Evolutionary conservation across 2,888 invertebrate genomes (phyloP), one percentile per base, ranked within the genome.

Genomic region (Heliconius ethilla): DNA sequence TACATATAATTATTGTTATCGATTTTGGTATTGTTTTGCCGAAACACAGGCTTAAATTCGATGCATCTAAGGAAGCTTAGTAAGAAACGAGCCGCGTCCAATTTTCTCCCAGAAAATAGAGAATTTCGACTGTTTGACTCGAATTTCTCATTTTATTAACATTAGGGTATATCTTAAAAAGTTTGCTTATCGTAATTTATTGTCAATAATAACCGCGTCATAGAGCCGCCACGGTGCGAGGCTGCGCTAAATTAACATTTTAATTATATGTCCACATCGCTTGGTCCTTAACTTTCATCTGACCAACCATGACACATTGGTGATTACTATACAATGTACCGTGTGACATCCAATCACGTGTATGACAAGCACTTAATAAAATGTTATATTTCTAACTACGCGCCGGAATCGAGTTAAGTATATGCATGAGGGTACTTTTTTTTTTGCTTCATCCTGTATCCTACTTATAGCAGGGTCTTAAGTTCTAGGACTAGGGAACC

Each of bases 331-430:
- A 82, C 73, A 78, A 77, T 83, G 82, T 82, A 18, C 74, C 82
- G 79, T 82, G 82, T 85, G 87, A 91, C 91, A 89, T 83, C 87
- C 92, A 91, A 92, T 93, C 89, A 86, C 83, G 85, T 86, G 83
- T 87, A 82, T 91, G 93, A 93, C 93, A 86, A 88, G 88, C 84
- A 85, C 81, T 86, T 92, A 92, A 92, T 93, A 84, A 91, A 91
- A 88, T 92, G 86, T 86, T 87, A 88, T 88, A 59, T 67, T 59
- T n/a, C 15, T 72, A 59, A 59, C 33, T 55, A 37, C n/a, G n/a
- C 33, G 33, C 0, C 29, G 2, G 13, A 6, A 25, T 66, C 33
- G 11, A 3, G 29, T 66, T 40, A 40, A n/a, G 37, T 25, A 25
- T 15, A 40, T 40, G 37, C 7, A 51, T 51, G 22, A 18, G 22